Conservation (phyloP, 2,888 invertebrate species). For the Yponomeuta malinellus region DNA sequence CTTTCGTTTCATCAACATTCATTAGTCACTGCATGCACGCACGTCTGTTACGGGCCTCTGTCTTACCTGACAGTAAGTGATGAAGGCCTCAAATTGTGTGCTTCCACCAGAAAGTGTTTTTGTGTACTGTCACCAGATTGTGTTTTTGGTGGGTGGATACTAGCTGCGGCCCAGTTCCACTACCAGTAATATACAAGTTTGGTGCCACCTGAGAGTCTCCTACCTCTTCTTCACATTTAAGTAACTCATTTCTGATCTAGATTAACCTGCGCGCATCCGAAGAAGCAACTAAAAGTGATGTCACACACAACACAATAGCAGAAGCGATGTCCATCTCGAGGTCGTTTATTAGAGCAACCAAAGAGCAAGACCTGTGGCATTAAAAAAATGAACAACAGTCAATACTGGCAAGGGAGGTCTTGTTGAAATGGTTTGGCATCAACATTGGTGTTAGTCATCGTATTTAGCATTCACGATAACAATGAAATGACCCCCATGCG, state of each 20-base stretch:
- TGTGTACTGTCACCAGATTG: too few species aligned
- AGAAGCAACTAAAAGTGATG: neutral
- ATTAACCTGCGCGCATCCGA: neutral
- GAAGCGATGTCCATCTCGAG: neutral
- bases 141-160: too few species aligned
- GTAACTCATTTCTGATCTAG: neutral
- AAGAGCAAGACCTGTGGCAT: neutral
- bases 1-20: too few species aligned
- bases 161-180: too few species aligned
- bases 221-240: neutral
- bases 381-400: neutral
- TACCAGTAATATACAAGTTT: too few species aligned
- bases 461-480: neutral
- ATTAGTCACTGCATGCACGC: too few species aligned
- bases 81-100: too few species aligned
- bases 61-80: too few species aligned
- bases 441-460: neutral
- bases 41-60: too few species aligned
- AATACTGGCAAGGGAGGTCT: neutral
- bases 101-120: too few species aligned
- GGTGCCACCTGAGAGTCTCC: too few species aligned
- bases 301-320: neutral
- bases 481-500: neutral
- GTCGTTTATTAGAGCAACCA: slow-evolving; percentile 1
- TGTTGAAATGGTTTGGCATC: neutral